phyloP scores from a whole-genome alignment of 2,113 vertebrate genomes.

The Crotalus horridus region DNA sequence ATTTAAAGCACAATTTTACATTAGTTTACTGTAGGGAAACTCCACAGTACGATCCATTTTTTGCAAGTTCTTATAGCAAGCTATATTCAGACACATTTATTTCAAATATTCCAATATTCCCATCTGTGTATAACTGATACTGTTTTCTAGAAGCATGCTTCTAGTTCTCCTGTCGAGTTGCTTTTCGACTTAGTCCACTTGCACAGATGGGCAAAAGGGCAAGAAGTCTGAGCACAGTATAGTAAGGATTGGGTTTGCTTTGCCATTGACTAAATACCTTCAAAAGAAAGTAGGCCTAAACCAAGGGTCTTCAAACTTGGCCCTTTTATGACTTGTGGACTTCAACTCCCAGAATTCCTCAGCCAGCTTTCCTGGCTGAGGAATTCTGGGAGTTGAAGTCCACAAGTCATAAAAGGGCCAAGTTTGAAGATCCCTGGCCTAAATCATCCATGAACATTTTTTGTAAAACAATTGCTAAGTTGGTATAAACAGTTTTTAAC shows the following conservation, averaged over 20 bases:
- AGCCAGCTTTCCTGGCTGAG: too few relatives aligned
- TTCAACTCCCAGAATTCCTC: too few relatives aligned
- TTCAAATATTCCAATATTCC: neutral
- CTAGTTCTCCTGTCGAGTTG: neutral
- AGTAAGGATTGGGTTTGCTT: neutral
- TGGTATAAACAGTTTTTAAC: neutral
- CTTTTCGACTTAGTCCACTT: neutral
- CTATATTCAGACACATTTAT: neutral
- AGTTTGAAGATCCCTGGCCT: neutral
- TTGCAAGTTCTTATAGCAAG: neutral
- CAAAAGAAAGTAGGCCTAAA: neutral
- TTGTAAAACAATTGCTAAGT: neutral
- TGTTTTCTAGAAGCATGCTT: neutral
- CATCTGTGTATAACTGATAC: neutral
- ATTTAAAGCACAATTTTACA: neutral
- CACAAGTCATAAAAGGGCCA: too few relatives aligned
- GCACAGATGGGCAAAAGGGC: neutral
- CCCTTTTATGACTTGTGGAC: too few relatives aligned
- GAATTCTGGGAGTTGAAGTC: too few relatives aligned
- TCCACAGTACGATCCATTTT: neutral
- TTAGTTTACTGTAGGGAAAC: neutral
- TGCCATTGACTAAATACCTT: neutral
- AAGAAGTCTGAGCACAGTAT: neutral
- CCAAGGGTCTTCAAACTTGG: neutral
- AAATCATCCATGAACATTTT: neutral